Conservation (phyloP, 2,113 vertebrate genomes). For the Elephantulus edwardii region DNA sequence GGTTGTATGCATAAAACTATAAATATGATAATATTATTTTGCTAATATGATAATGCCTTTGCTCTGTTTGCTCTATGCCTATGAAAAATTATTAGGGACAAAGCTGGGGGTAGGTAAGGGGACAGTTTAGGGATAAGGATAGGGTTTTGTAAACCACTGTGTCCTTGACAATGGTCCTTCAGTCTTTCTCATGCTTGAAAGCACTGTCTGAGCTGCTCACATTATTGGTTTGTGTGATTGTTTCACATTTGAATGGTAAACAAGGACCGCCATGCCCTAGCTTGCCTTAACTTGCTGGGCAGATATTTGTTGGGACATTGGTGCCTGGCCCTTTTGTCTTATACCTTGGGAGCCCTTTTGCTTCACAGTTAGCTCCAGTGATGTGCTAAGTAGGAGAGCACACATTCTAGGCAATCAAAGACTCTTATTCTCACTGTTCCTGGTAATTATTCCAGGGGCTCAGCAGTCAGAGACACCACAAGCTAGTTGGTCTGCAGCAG, state of each 20-base stretch:
- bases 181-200: neutral
- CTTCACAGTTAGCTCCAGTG: constrained; percentile 15
- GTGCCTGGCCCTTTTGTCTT: neutral
- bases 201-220: neutral
- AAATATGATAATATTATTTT: neutral
- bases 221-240: neutral
- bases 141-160: neutral
- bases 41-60: neutral
- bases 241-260: neutral
- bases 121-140: constrained; percentile 3
- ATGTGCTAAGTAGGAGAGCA: neutral
- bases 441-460: neutral
- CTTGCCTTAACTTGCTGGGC: neutral
- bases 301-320: neutral
- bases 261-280: neutral
- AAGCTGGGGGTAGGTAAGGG: neutral
- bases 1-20: neutral
- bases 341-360: neutral
- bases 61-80: neutral
- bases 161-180: neutral
- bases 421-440: neutral
- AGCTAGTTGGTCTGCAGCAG: neutral
- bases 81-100: neutral
- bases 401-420: neutral
- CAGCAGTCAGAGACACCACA: neutral